A percentile compares a stretch with the other conserved stretches of the same genome.
These are phyloP conservation scores for Macquaria ambigua DNA, from an alignment of 2,113 vertebrate species.

Conservation along the genomic window DNA sequence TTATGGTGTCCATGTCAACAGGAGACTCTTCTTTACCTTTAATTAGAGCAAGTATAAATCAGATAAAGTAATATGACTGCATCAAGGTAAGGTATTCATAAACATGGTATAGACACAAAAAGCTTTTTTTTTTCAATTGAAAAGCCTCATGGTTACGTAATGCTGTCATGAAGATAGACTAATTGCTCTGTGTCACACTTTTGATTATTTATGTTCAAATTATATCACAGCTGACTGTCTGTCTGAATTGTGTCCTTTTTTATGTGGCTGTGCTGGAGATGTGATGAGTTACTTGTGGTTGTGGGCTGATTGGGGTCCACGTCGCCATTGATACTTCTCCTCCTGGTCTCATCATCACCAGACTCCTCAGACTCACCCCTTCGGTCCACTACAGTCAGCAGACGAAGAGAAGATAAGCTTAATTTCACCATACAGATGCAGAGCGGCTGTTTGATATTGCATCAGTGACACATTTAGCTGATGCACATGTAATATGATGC, in stretches of 20 bases:
- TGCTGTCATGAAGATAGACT: neutral
- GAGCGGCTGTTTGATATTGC: neutral
- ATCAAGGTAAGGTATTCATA: neutral
- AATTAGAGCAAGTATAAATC: slow-evolving; percentile 18
- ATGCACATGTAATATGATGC: slow-evolving; percentile 21
- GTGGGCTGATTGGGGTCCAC: slow-evolving; percentile 86
- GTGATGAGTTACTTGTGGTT: slow-evolving; percentile 64
- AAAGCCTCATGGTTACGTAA: neutral
- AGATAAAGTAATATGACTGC: neutral
- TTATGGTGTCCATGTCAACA: slow-evolving; percentile 98
- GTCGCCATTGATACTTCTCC: slow-evolving; percentile 85
- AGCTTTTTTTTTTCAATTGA: neutral
- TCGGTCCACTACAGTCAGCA: slow-evolving; percentile 89
- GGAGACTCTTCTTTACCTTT: slow-evolving; percentile 92
- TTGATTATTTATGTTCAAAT: neutral
- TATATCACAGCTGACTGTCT: neutral
- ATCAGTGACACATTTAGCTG: slow-evolving; percentile 25
- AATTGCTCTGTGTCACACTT: neutral
- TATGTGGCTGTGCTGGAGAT: neutral
- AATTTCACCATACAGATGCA: neutral
- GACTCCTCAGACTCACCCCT: slow-evolving; percentile 95
- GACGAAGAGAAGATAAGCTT: neutral
- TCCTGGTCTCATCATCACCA: slow-evolving; percentile 93
- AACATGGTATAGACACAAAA: neutral
- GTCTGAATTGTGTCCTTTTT: neutral